Conservation (phyloP, 2,113 vertebrate genomes). For the Misgurnus mizolepis region DNA sequence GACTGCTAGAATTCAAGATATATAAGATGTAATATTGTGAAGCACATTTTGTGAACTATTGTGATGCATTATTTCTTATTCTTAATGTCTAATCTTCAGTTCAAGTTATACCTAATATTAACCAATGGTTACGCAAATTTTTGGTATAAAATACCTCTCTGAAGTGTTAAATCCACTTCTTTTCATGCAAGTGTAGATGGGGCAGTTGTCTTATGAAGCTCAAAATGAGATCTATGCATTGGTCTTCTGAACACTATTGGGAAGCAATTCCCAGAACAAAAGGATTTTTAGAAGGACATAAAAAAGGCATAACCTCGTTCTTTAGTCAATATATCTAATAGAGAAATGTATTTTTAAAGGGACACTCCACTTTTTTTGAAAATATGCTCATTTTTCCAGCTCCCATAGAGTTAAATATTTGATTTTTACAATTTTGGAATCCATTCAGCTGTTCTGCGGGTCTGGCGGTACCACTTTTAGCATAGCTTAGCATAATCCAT, state of each 20-base stretch:
- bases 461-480: too few relatives aligned
- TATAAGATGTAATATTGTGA: background rate
- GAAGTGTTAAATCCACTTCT: constrained; percentile 51
- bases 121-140: constrained; percentile 27
- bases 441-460: too few relatives aligned
- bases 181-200: constrained; percentile 42
- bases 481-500: too few relatives aligned
- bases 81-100: background rate
- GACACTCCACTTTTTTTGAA: too few relatives aligned
- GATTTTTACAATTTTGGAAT: too few relatives aligned
- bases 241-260: constrained; percentile 21
- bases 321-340: background rate
- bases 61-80: background rate
- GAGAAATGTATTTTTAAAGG: background rate
- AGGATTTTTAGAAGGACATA: constrained; percentile 15
- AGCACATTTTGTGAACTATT: background rate
- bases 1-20: constrained; percentile 6
- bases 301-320: constrained; percentile 13
- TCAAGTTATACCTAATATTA: constrained; percentile 42
- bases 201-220: constrained; percentile 34
- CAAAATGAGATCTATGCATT: constrained; percentile 42
- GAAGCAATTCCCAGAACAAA: constrained; percentile 22
- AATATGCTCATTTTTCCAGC: too few relatives aligned
- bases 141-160: constrained; percentile 37
- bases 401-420: too few relatives aligned